Percentiles rank a stretch among this genome's conserved stretches.
phyloP scores from a whole-genome alignment of 2,888 invertebrate species.

The Oegoconia quadripuncta region DNA sequence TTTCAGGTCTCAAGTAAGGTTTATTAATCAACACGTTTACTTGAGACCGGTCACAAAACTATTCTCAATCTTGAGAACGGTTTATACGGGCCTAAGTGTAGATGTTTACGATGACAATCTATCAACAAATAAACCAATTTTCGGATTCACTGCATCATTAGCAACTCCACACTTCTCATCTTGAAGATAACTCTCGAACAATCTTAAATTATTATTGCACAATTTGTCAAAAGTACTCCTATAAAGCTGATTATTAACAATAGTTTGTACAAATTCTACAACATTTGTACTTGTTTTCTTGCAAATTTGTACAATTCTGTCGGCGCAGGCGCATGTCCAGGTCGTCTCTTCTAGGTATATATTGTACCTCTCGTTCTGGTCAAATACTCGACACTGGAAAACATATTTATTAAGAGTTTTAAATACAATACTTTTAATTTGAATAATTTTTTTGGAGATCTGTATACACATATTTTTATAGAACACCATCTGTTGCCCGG shows the following conservation, averaged over 20 bases:
- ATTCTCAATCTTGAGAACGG: too few relatives aligned
- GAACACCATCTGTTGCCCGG: too few relatives aligned
- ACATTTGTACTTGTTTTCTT: neutral
- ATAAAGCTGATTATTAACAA: slow-evolving; percentile 25
- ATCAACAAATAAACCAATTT: slow-evolving; percentile 38
- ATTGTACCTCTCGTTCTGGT: slow-evolving; percentile 82
- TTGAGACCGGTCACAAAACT: too few relatives aligned
- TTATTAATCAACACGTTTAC: too few relatives aligned
- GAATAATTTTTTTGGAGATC: too few relatives aligned
- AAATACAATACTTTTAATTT: too few relatives aligned
- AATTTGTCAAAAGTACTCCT: slow-evolving; percentile 32
- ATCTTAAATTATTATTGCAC: slow-evolving; percentile 36
- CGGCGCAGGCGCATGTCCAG: slow-evolving; percentile 50
- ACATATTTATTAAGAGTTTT: slow-evolving; percentile 1
- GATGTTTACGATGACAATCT: too few relatives aligned
- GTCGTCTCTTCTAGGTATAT: slow-evolving; percentile 76
- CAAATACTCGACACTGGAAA: slow-evolving; percentile 80
- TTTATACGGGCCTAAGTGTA: too few relatives aligned
- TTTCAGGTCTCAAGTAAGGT: too few relatives aligned
- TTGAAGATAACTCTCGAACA: slow-evolving; percentile 29
- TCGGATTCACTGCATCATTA: slow-evolving; percentile 34
- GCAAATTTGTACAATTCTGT: slow-evolving; percentile 24
- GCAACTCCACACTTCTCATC: slow-evolving; percentile 9
- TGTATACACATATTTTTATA: too few relatives aligned
- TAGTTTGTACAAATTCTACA: slow-evolving; percentile 12